Base-by-base conservation (phyloP, 2,113 vertebrate genomes). In the Campylorhamphus procurvoides region DNA sequence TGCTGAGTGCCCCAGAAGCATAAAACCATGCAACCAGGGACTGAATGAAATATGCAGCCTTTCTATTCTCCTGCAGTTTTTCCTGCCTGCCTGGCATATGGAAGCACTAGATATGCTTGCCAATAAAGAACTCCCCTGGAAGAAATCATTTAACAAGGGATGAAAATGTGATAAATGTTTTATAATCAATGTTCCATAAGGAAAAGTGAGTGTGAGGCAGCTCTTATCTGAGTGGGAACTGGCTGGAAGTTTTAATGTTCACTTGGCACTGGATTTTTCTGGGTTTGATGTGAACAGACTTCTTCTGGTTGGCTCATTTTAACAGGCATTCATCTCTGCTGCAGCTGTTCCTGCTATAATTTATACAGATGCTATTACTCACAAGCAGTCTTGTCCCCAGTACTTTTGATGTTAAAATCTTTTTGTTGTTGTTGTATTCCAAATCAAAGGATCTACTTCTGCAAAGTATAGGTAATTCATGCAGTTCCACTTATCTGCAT, bases 131-230 rank as follows among this genome's bases (percentile, higher is more conserved):
- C 53, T 94, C 94, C 87, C 62, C 71, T 76, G 84, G 66, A 96
- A 93, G 87, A 87, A 79, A 90, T 93, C 35, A 82, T 93, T 82
- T 93, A 93, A 85, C 90, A 90, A 49, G 82, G 71, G 92, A 75
- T 82, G 78, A 90, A 95, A 87, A 85, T 8, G 33, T 91, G 92
- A 91, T 91, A 94, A 95, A 96, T 94, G 78, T 79, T 95, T 94
- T 87, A 83, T 85, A 87, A 91, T 79, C 74, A 64, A 87, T 53
- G 78, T 87, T 84, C 87, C 74, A 37, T 64, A 85, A 85, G 84
- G 52, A 94, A 76, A 79, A 94, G 27, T 28, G 40, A 89, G 47
- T 29, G 42, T 81, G 71, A 95, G 62, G 75, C 49, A 78, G 84
- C 49, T 93, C 84, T 72, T 89, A 81, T 9, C 73, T 29, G 13